Base-by-base conservation (phyloP, 2,797 vertebrate species). In the Hippoglossus hippoglossus region DNA sequence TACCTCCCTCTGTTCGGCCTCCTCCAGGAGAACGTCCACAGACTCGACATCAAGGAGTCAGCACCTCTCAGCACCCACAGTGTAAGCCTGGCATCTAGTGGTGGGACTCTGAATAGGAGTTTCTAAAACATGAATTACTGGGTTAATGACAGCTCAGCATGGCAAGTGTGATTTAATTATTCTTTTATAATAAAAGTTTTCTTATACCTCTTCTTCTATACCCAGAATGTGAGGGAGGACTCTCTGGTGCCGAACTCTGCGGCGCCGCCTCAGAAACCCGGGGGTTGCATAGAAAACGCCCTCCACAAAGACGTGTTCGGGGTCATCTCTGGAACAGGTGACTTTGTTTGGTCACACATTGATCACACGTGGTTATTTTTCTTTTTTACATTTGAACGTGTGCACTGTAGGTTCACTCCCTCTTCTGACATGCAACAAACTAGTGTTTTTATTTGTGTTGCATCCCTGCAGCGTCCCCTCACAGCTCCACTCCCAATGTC, bases 241-340 rank as follows among this genome's bases (percentile, higher is more conserved):
- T 84, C 87, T 0, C 87, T 94, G 56, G 84, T 90, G 25, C 94
- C 87, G 28, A 96, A 93, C 82, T 91, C 95, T 5, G 83, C 94
- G 52, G 90, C 95, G 76, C 97, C 95, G 0, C 96, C 96, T 0
- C 96, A 96, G 87, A 99, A 97, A 80, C 94, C 95, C 4, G 94
- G 93, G 63, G 95, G 92, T 71, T 93, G 94, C 0, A 69, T 96
- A 57, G 98, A 99, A 81, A 96, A 94, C 78, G 96, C 91, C 78
- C 94, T 98, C 46, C 97, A 98, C 87, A 99, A 98, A 91, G 98
- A 99, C 64, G 94, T 99, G 5, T 96, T 99, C 72, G 98, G 97
- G 4, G 96, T 96, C 78, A 98, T 99, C 83, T 99, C 98, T 61
- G 97, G 97, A 84, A 97, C 98, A 80, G 97, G 97, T 98, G 54